A percentile compares a stretch with the other conserved stretches of the same genome.
Conservation (phyloP, 2,797 vertebrate genomes). For the Varecia variegata region DNA sequence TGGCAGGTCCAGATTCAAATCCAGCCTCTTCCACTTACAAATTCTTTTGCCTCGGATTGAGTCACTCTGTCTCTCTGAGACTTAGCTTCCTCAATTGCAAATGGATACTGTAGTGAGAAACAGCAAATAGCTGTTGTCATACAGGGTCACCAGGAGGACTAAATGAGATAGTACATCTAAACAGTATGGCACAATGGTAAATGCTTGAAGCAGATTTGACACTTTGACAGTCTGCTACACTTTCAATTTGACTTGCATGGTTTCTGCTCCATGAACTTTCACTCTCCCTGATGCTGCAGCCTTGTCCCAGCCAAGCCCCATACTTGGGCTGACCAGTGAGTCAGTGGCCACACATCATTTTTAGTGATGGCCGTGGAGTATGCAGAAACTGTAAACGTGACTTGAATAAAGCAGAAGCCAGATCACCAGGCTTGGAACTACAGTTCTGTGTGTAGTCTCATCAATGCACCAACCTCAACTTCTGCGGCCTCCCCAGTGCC, state of each 20-base stretch:
- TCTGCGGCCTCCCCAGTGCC: not conserved
- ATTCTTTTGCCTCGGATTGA: not conserved
- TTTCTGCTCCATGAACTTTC: not conserved
- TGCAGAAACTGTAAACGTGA: not conserved
- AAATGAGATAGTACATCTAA: not conserved
- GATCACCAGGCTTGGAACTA: not conserved
- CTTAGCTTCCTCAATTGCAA: not conserved
- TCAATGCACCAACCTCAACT: not conserved
- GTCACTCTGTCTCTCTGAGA: not conserved
- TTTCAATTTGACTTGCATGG: not conserved
- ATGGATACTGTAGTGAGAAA: not conserved
- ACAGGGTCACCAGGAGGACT: not conserved
- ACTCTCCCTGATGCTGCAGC: not conserved
- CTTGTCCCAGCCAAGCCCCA: not conserved
- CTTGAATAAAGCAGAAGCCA: not conserved
- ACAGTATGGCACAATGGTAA: not conserved
- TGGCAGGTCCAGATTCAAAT: not conserved
- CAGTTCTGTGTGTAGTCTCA: not conserved
- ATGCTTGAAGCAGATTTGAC: not conserved
- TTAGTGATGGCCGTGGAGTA: not conserved
- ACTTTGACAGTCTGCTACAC: not conserved
- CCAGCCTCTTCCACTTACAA: not conserved
- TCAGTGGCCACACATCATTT: not conserved
- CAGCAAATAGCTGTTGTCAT: not conserved
- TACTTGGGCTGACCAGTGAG: not conserved